phyloP scores from a whole-genome alignment of 2,888 invertebrate genomes.

The Lithophane ornitopus region DNA sequence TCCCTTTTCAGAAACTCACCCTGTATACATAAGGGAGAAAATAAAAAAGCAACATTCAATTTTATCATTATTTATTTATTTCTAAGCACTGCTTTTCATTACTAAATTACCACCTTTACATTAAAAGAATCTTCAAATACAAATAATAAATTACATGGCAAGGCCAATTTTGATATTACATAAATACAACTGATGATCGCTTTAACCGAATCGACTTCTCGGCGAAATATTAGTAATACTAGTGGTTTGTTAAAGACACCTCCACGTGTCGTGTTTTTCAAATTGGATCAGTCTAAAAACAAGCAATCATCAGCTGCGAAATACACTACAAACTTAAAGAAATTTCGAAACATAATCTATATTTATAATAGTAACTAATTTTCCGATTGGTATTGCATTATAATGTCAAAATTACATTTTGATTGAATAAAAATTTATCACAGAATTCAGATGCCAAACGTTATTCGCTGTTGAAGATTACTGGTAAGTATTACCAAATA shows the following conservation, averaged over 20 bases:
- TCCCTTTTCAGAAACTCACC: not conserved
- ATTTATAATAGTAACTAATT: conserved; percentile 66
- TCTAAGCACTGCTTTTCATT: conserved; percentile 87
- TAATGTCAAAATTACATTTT: conserved; percentile 79
- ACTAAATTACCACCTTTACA: conserved; percentile 83
- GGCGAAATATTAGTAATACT: conserved; percentile 57
- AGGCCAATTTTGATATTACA: conserved; percentile 80
- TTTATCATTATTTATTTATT: conserved; percentile 77
- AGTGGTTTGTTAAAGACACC: conserved; percentile 40
- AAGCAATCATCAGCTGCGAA: conserved; percentile 59
- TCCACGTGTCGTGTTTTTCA: conserved; percentile 26
- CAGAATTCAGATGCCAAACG: conserved; percentile 81
- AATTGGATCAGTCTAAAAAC: conserved; percentile 58
- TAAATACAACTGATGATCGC: conserved; percentile 64
- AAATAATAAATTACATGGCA: conserved; percentile 81
- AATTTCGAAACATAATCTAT: conserved; percentile 64
- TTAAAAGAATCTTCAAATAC: conserved; percentile 76
- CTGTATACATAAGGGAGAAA: conserved; percentile 11
- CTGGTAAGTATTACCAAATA: conserved; percentile 60
- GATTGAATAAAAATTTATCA: conserved; percentile 81
- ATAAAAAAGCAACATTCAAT: conserved; percentile 59
- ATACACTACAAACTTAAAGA: conserved; percentile 56
- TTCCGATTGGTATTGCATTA: conserved; percentile 68
- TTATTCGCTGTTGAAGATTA: conserved; percentile 62
- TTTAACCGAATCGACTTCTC: conserved; percentile 49